Conservation (phyloP, 2,888 invertebrate species). For the Neoitamus cyanurus region DNA sequence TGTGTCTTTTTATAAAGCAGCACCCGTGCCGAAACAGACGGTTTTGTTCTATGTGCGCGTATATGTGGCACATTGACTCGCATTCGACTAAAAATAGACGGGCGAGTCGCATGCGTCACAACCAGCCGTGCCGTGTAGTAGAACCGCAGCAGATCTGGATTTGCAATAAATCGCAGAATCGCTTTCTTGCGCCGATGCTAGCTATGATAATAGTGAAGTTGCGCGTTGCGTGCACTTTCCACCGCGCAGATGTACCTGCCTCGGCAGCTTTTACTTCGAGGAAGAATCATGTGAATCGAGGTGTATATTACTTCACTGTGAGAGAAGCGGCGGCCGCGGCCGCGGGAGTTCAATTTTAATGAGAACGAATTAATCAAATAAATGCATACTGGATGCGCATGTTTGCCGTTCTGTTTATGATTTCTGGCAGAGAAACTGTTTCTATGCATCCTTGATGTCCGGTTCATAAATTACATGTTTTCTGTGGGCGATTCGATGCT, state of each 20-base stretch:
- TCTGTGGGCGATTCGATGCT: neutral
- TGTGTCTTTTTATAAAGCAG: neutral
- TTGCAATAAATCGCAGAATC: neutral
- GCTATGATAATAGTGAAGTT: neutral
- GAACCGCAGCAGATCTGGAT: neutral
- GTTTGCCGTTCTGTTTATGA: constrained; percentile 1
- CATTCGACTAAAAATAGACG: constrained; percentile 4
- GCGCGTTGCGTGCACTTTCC: neutral
- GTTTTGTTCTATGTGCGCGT: neutral
- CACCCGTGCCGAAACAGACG: neutral
- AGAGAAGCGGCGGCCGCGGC: too few species aligned
- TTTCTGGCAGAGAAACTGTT: constrained; percentile 5
- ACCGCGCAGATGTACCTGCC: neutral
- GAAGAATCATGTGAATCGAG: neutral
- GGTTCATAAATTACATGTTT: neutral
- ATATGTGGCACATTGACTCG: constrained; percentile 20
- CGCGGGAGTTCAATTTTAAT: neutral
- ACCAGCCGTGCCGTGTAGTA: neutral
- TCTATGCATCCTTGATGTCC: neutral
- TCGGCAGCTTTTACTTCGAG: neutral
- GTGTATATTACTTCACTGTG: neutral
- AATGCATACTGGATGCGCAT: neutral
- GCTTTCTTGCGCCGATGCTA: neutral
- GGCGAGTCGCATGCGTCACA: neutral
- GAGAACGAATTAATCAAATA: neutral